phyloP scores from a whole-genome alignment of 2,888 invertebrate genomes.

The Pinctada fucata region DNA sequence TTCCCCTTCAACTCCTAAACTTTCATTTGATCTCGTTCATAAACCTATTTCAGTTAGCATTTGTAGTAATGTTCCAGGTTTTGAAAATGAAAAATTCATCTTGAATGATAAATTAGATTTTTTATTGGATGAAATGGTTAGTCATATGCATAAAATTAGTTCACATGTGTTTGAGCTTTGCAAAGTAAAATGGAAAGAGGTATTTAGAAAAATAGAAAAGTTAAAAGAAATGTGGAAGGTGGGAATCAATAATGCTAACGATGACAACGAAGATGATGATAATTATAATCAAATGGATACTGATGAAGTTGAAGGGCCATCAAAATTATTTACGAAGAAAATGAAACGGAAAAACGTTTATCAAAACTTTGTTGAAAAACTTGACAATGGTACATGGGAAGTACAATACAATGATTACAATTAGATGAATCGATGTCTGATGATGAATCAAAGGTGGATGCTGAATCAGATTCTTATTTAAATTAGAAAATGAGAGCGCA shows the following conservation, averaged over 20 bases:
- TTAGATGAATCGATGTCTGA: conserved; percentile 8
- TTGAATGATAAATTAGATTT: conserved; percentile 31
- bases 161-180: not conserved
- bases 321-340: not conserved
- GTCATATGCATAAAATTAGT: conserved; percentile 15
- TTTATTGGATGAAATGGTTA: conserved; percentile 11
- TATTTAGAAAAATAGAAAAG: conserved; percentile 3
- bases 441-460: not conserved
- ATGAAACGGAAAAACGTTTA: not conserved
- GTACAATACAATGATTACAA: not conserved
- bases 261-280: not conserved
- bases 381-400: not conserved
- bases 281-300: not conserved
- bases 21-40: conserved; percentile 33
- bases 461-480: not conserved
- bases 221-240: not conserved
- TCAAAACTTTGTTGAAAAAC: not conserved
- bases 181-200: conserved; percentile 17
- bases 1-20: conserved; percentile 17
- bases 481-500: not conserved
- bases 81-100: conserved; percentile 27
- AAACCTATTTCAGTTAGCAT: conserved; percentile 37
- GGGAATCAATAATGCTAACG: not conserved
- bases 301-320: not conserved
- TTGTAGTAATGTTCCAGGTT: conserved; percentile 33